Evolutionary conservation across 2,113 vertebrate genomes (phyloP).

Genomic region (Hepsetus odoe): DNA sequence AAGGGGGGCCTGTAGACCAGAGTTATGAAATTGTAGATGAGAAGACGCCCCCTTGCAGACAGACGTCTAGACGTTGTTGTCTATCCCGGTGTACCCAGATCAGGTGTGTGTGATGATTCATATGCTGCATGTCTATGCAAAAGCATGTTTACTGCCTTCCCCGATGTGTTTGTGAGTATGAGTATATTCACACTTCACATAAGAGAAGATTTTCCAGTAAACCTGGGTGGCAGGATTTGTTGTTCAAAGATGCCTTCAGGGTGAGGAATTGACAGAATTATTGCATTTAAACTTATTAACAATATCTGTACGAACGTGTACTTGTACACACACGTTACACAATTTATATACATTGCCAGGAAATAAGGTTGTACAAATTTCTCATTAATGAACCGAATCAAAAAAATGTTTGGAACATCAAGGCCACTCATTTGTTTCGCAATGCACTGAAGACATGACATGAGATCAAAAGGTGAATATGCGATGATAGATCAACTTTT

Average conservation of each 20-base stretch:
- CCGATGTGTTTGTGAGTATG: not conserved
- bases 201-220: not conserved
- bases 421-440: no score
- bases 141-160: constrained; percentile 19
- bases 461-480: no score
- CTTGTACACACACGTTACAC: not conserved
- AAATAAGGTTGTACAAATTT: no score
- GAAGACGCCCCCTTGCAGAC: constrained; percentile 20
- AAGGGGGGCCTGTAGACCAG: not conserved
- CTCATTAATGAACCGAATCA: no score
- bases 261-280: not conserved
- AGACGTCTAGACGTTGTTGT: constrained; percentile 43
- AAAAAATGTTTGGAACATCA: no score
- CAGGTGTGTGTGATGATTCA: constrained; percentile 31
- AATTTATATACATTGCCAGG: no score
- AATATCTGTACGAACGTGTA: not conserved
- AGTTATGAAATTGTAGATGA: constrained; percentile 21
- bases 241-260: not conserved
- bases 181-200: not conserved
- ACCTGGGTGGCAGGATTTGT: not conserved
- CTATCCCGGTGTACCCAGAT: constrained; percentile 14
- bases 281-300: not conserved
- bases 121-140: not conserved
- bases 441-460: no score
- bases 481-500: no score